phyloP scores from a whole-genome alignment of 2,888 invertebrate genomes.

The Athalia cordata region DNA sequence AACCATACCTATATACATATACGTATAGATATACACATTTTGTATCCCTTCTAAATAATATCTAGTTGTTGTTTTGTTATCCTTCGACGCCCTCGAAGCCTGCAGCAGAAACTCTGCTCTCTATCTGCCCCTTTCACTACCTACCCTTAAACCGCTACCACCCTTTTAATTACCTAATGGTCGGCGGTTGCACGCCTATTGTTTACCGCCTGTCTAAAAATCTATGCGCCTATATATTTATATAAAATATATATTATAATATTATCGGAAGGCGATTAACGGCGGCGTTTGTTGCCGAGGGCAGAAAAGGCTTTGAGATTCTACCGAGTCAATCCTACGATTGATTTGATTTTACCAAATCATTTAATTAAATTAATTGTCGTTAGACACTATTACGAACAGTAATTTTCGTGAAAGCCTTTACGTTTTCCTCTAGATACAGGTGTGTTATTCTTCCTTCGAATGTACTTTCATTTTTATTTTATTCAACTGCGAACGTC shows the following conservation, averaged over 20 bases:
- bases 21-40: background rate
- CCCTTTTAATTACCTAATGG: conserved; percentile 44
- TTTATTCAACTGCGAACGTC: no score
- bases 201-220: conserved; percentile 7
- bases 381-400: background rate
- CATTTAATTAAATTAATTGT: background rate
- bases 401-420: conserved; percentile 3
- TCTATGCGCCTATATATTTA: background rate
- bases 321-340: background rate
- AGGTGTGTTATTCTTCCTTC: no score
- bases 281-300: background rate
- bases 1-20: background rate
- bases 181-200: conserved; percentile 28
- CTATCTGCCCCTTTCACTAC: background rate
- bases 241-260: no score
- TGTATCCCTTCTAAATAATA: conserved; percentile 38
- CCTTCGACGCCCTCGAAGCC: conserved; percentile 37
- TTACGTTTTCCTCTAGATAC: no score
- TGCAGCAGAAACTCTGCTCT: no score
- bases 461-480: no score
- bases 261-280: conserved; percentile 28
- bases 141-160: conserved; percentile 30
- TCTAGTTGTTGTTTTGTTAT: conserved; percentile 38
- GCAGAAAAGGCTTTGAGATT: background rate
- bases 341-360: background rate